Evolutionary conservation across 2,113 vertebrate genomes (phyloP), one percentile per base, ranked within the genome.

Genomic region (Callithrix jacchus): DNA sequence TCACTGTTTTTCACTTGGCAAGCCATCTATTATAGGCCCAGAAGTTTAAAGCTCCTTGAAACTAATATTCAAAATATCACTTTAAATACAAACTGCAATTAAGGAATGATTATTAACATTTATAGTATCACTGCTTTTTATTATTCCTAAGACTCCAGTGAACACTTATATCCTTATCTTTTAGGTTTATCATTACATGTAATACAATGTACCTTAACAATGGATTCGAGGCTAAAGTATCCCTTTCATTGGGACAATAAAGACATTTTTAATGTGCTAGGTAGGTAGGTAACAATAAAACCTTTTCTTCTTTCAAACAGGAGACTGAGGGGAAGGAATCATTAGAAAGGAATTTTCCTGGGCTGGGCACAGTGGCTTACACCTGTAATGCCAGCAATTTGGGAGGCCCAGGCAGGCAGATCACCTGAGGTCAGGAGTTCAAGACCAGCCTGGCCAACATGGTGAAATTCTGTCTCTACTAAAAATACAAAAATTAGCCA

Each of bases 231-330:
- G 37, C 35, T 68, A 32, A 49, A 73, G 25, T 54, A 8, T 80
- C 37, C n/a, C n/a, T 86, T 94, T 94, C 95, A 86, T 4, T 88
- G n/a, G 56, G 81, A 91, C 92, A 83, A 91, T 27, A 5, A 71
- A 47, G 58, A 80, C 49, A 87, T 45, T 87, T 85, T 71, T 54
- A 89, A 42, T 6, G 3, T 47, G 14, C 27, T 20, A 84, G 37
- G 35, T 21, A 92, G 35, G 32, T 21, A 92, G 35, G 32, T 84
- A 32, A 79, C 35, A 91, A 35, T 45, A 52, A 95, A 89, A 49
- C 14, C 73, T 5, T 68, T 25, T 20, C 35, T n/a, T 37, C 16
- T 79, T 49, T 47, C 7, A 56, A 70, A 73, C 0, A 82, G 64
- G 49, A 94, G 20, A 6, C 0, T 58, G 23, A 45, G 37, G 2